phyloP scores from a whole-genome alignment of 2,888 invertebrate genomes.

The Sinopyrophorus schimmeli region DNA sequence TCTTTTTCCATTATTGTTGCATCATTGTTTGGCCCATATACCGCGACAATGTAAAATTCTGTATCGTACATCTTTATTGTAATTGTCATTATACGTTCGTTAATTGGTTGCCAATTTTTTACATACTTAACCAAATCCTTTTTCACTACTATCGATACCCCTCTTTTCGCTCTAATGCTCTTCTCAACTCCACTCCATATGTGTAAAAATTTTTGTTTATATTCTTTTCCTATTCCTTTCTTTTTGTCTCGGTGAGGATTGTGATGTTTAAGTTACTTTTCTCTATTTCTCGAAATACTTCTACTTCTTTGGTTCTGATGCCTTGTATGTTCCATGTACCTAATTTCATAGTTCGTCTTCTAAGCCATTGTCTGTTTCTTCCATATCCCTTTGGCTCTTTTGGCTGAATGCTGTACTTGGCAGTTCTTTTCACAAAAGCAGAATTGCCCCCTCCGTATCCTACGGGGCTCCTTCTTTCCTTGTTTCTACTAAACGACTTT shows the following conservation, averaged over 20 bases:
- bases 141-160: conserved; percentile 3
- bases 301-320: neutral
- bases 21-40: too few relatives aligned
- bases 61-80: conserved; percentile 5
- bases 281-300: conserved; percentile 5
- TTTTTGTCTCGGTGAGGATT: conserved; percentile 1
- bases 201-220: conserved; percentile 1
- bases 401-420: conserved; percentile 1
- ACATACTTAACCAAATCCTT: conserved; percentile 1
- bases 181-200: neutral
- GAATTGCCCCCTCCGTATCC: neutral
- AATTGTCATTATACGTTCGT: conserved; percentile 3
- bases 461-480: too few relatives aligned
- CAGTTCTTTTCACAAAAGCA: conserved; percentile 1
- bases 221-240: neutral
- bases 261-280: neutral
- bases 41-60: conserved; percentile 1
- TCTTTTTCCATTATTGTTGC: conserved; percentile 1
- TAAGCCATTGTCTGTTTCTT: neutral
- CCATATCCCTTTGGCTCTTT: conserved; percentile 3
- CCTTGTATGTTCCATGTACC: conserved; percentile 7
- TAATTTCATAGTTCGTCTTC: neutral
- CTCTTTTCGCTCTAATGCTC: neutral
- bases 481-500: neutral
- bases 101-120: conserved; percentile 4